These are phyloP conservation scores for Perizoma flavofasciatum DNA, from an alignment of 2,888 invertebrate genomes.

Conservation along the genomic window DNA sequence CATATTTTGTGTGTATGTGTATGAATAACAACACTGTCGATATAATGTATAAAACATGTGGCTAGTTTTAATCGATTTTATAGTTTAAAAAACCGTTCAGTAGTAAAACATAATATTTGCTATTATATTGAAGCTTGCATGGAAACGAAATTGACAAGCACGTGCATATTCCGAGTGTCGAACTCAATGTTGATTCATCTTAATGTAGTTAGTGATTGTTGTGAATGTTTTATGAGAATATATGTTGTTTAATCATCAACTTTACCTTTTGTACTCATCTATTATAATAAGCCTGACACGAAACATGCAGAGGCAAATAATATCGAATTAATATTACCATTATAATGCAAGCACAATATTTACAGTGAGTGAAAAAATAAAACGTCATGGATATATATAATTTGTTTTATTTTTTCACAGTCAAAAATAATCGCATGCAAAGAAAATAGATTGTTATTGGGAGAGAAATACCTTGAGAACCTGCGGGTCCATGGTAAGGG, in stretches of 20 bases:
- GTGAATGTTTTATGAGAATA: conserved; percentile 40
- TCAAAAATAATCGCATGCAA: conserved; percentile 69
- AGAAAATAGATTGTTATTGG: conserved; percentile 78
- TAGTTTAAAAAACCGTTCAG: conserved; percentile 44
- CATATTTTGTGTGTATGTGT: conserved; percentile 45
- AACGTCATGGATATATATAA: conserved; percentile 10
- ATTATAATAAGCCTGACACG: conserved; percentile 44
- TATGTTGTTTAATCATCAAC: conserved; percentile 30
- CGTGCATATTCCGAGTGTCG: conserved; percentile 56
- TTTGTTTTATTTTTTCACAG: conserved; percentile 50
- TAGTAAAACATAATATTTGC: conserved; percentile 49
- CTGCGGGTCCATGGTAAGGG: conserved; percentile 82
- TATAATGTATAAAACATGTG: conserved; percentile 39
- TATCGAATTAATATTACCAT: conserved; percentile 41
- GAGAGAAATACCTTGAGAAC: conserved; percentile 85
- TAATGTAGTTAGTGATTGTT: conserved; percentile 38
- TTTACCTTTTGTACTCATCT: conserved; percentile 28
- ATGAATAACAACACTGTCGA: conserved; percentile 42
- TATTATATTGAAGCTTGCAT: conserved; percentile 55
- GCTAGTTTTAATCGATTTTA: conserved; percentile 42
- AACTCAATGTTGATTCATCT: conserved; percentile 44
- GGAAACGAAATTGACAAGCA: conserved; percentile 57
- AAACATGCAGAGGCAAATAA: conserved; percentile 61
- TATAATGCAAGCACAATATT: conserved; percentile 65
- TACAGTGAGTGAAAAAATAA: conserved; percentile 57